Evolutionary conservation across 2,113 vertebrate genomes (phyloP).

Genomic region (Montifringilla adamsi): DNA sequence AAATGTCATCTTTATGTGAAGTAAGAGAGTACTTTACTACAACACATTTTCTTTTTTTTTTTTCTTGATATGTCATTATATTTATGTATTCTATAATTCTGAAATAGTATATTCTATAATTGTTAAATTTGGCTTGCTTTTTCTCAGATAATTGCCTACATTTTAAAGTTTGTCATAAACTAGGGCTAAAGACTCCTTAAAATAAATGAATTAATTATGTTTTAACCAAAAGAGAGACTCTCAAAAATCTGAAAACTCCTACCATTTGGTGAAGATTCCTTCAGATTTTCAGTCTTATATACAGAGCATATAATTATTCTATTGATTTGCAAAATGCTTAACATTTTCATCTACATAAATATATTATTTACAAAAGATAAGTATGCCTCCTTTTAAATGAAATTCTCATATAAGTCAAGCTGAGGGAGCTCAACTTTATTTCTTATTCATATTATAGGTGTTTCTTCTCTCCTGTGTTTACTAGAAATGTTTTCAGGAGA

Average conservation of each 20-base stretch:
- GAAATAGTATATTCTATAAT: not conserved
- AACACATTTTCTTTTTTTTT: not conserved
- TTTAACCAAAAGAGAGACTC: not conserved
- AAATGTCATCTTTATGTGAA: not conserved
- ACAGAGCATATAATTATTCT: not conserved
- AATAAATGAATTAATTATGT: not conserved
- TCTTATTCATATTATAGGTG: not conserved
- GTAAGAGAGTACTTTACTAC: not conserved
- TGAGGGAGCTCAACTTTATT: rapidly evolving
- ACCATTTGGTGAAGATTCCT: not conserved
- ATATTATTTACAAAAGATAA: not conserved
- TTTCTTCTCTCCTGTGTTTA: not conserved
- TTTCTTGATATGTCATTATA: not conserved
- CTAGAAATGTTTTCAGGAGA: not conserved
- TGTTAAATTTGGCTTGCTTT: not conserved
- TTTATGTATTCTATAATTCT: not conserved
- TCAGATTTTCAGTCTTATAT: not conserved
- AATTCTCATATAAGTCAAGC: not conserved
- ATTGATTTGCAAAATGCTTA: not conserved
- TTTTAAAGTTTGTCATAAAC: not conserved
- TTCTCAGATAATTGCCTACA: not conserved
- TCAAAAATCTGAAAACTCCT: not conserved
- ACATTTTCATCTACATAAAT: not conserved
- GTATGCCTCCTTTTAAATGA: not conserved
- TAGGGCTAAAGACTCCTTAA: not conserved